A percentile compares a stretch with the other conserved stretches of the same genome.
phyloP scores from a whole-genome alignment of 2,888 invertebrate genomes.

The Folsomia candida region DNA sequence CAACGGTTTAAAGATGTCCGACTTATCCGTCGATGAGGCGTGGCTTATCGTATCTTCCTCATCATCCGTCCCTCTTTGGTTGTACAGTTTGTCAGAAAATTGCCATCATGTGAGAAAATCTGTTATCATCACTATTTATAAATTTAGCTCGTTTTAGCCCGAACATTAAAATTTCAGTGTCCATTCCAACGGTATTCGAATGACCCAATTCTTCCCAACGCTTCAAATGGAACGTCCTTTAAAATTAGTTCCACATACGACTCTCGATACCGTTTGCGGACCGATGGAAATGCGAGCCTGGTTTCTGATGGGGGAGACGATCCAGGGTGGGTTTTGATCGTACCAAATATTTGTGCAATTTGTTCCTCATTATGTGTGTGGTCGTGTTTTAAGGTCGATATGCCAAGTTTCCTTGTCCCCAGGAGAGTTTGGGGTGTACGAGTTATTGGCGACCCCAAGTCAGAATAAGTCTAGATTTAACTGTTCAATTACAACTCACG shows the following conservation, averaged over 20 bases:
- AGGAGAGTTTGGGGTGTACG: conserved; percentile 50
- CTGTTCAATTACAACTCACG: conserved; percentile 46
- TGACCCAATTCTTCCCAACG: conserved; percentile 3
- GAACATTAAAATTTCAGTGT: conserved; percentile 58
- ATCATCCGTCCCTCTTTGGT: conserved; percentile 55
- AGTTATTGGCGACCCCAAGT: conserved; percentile 49
- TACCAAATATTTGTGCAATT: no score
- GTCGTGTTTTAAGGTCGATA: no score
- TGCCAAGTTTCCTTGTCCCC: conserved; percentile 19
- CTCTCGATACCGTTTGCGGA: conserved; percentile 21
- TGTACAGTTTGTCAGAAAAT: conserved; percentile 69
- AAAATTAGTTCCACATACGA: conserved; percentile 13
- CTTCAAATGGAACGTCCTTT: neutral
- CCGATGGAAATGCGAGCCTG: conserved; percentile 10
- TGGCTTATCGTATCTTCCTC: conserved; percentile 59
- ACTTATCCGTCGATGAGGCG: conserved; percentile 66
- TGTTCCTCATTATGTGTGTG: no score
- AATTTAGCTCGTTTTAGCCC: no score
- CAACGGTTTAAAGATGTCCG: conserved; percentile 61
- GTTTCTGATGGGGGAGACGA: conserved; percentile 11
- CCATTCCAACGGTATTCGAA: conserved; percentile 53
- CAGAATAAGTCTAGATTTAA: conserved; percentile 56
- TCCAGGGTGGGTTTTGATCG: no score
- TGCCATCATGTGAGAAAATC: conserved; percentile 64
- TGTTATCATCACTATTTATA: neutral